phyloP scores from a whole-genome alignment of 2,888 invertebrate species.

The Polymixis lichenea region DNA sequence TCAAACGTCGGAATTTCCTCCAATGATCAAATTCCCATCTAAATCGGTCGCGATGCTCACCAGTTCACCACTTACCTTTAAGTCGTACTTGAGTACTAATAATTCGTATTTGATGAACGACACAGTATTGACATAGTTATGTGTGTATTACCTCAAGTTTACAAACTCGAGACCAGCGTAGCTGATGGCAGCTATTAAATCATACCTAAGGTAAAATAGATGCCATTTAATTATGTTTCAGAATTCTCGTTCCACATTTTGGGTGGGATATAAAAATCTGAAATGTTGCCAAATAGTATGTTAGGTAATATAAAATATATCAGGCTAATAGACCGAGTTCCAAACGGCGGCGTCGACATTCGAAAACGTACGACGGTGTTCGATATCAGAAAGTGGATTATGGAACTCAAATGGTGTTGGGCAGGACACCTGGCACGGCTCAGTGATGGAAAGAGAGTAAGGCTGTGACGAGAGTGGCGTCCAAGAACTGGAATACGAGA shows the following conservation, averaged over 20 bases:
- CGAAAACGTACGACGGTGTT: too few relatives aligned
- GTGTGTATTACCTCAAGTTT: not conserved
- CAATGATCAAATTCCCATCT: constrained; percentile 21
- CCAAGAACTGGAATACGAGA: too few relatives aligned
- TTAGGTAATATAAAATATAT: too few relatives aligned
- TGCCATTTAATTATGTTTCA: not conserved
- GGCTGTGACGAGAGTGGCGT: too few relatives aligned
- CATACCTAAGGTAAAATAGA: not conserved
- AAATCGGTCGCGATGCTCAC: constrained; percentile 1
- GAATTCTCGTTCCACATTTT: not conserved
- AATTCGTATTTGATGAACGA: not conserved
- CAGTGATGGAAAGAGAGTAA: too few relatives aligned
- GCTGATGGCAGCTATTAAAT: not conserved
- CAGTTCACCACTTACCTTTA: not conserved
- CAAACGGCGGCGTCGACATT: too few relatives aligned
- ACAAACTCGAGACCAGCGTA: not conserved
- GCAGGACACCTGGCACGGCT: too few relatives aligned
- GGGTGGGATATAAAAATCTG: not conserved
- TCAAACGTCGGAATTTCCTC: constrained; percentile 31
- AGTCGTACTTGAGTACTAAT: not conserved
- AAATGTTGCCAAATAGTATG: not conserved
- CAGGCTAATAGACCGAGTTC: too few relatives aligned
- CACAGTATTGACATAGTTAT: not conserved
- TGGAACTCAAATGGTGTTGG: too few relatives aligned
- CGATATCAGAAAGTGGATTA: too few relatives aligned